Evolutionary conservation across 1,140 invertebrate genomes (phyloP), one percentile per base, ranked within the genome.

Genomic region (Drosophila malerkotliana): DNA sequence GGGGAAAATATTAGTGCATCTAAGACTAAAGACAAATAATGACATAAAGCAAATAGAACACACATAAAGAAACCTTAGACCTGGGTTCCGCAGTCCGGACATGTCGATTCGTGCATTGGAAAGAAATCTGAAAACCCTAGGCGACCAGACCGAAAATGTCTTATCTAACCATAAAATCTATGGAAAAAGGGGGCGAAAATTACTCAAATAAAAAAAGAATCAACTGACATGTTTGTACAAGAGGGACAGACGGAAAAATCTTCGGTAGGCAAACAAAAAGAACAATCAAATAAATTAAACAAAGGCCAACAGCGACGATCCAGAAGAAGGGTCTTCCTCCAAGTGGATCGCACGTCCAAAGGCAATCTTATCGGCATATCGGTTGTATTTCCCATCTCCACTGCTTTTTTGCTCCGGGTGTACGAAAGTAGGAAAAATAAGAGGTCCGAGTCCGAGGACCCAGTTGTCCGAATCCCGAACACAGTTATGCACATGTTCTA

Each of bases 251-350:
- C 55, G 24, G 15, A 60, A 41, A 69, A 69, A 63, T 67, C 75
- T 78, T 60, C 71, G 58, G 54, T 69, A 59, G 76, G 44, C 75
- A 83, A 69, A 71, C 77, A 81, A 62, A 81, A 66, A 72, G 80
- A 85, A 85, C 82, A 85, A 85, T 87, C 78, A 85, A 85, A 85
- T 82, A 85, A 85, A 85, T 85, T 87, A 87, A 85, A 85, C 82
- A 85, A 82, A 78, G 82, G 71, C 78, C 28, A 59, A 69, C 52
- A 57, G 66, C 51, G 56, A 69, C 66, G 80, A 66, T 44, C 49
- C 56, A 32, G 67, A 47, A 9, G 66, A 62, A 51, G 58, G 47
- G 61, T 66, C 44, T 47, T 0, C 72, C 72, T 85, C 59, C 77
- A 85, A 68, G 78, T 62, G 61, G 79, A 71, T 60, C 60, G 80